Base-by-base conservation (phyloP, 2,888 invertebrate species). In the Zhuqinia jingwanae region DNA sequence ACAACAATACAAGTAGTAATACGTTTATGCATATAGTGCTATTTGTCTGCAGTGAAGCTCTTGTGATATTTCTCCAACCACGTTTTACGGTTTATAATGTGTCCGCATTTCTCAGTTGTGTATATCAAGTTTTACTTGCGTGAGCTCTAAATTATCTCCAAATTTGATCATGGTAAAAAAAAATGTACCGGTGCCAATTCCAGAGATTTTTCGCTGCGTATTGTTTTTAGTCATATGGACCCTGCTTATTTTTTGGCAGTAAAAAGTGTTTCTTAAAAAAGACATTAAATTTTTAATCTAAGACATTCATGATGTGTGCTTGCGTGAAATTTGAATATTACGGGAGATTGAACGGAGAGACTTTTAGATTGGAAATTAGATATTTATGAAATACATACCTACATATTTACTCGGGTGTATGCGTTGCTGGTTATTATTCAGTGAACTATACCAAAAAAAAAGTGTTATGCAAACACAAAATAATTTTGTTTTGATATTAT, bases 101-200 rank as follows among this genome's bases (percentile, higher is more conserved):
- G 25, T 70, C 45, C 47, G 70, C 47, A 27, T 45, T 50, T 70
- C 27, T 50, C 68, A 50, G 70, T 50, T 70, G 11, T 47, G 36
- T 36, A 36, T 36, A n/a, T n/a, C n/a, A 8, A 58, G 10, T 13
- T 25, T 8, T 15, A 27, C 22, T 70, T 5, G 25, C 50, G 70
- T 70, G 70, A 36, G 36, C 36, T 36, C 36, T 36, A 36, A 36
- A 17, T 50, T 70, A 68, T 70, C 68, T 68, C 5, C 10, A 22
- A 70, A 47, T 68, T 68, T 45, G 8, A 47, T 22, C 42, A 25
- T 0, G 22, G 3, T 3, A 70, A 70, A 68, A 68, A 70, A 70
- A 50, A 47, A 42, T 22, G 47, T 50, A 8, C 45, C 25, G 56
- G 22, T 20, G 13, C 6, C 42, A 20, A 36, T 42, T 42, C 20